Evolutionary conservation across 2,113 vertebrate genomes (phyloP).

Genomic region (Platichthys flesus): DNA sequence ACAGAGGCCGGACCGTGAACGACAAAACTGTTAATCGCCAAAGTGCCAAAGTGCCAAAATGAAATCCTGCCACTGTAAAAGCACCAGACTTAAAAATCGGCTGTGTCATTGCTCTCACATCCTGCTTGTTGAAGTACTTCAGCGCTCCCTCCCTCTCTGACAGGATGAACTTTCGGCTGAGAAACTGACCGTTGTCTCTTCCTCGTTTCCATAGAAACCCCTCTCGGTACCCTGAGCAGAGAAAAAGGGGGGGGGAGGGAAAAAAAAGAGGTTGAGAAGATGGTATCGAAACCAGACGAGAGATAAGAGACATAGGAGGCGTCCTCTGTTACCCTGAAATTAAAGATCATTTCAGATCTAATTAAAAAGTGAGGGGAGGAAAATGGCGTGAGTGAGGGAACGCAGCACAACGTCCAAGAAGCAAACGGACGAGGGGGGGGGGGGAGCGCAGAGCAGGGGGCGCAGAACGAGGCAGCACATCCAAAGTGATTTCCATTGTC

Average conservation of each 20-base stretch:
- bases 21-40: not conserved
- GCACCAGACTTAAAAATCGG: not conserved
- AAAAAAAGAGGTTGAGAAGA: not conserved
- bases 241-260: not conserved
- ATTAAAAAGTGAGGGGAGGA: not conserved
- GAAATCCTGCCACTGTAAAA: not conserved
- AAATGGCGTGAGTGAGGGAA: conserved; percentile 15
- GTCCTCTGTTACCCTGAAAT: conserved; percentile 11
- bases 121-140: conserved; percentile 97
- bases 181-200: conserved; percentile 93
- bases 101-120: conserved; percentile 81
- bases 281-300: conserved; percentile 24
- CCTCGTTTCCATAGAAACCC: conserved; percentile 97
- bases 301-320: conserved; percentile 23
- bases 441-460: not conserved
- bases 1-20: not conserved
- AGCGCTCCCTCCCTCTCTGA: conserved; percentile 92
- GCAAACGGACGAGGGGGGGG: not conserved
- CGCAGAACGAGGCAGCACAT: conserved; percentile 38
- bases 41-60: not conserved
- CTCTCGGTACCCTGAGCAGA: conserved; percentile 90
- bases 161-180: conserved; percentile 94
- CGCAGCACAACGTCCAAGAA: not conserved
- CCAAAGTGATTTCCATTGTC: not conserved
- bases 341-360: conserved; percentile 35